Evolutionary conservation across 2,797 vertebrate genomes (phyloP), one percentile per base, ranked within the genome.

Genomic region (Fringilla coelebs): DNA sequence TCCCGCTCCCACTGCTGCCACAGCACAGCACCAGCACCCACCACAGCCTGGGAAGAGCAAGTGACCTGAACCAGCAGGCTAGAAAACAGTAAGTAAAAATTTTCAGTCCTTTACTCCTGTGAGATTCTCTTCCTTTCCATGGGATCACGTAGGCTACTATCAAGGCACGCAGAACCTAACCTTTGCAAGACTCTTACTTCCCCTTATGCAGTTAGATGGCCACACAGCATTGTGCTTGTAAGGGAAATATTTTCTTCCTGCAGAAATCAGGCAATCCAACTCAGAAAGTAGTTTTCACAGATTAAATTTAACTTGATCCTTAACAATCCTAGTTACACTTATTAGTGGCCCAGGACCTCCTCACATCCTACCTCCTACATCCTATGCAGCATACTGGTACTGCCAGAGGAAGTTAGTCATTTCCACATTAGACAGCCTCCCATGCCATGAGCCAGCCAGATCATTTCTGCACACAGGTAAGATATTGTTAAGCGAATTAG

Each of bases 401-500:
- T 85, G 92, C 74, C 66, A 89, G 55, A 85, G 88, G 94, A 96
- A 94, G 84, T 95, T 87, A 87, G 77, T 93, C 92, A 96, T 89
- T 96, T 95, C 95, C 94, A 83, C 46, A 12, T 65, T 31, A 87
- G 45, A 68, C 40, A 25, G 45, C 34, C 85, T 87, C 78, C 68
- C 85, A 87, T 82, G 65, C 67, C 72, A 71, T 32, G 28, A 90
- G 68, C 80, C 70, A 92, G 72, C 61, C 78, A 95, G 84, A 43
- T 54, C 81, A 80, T 77, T 95, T 85, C 90, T 92, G 41, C 41
- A 85, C 1, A 57, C 84, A 97, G 92, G 93, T 95, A 89, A 71
- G 31, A 78, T 61, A 96, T 89, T 95, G 90, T 94, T 94, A 88
- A 90, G 29, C 31, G 65, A 93, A 71, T 85, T 43, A 77, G 52